phyloP scores from a whole-genome alignment of 2,888 invertebrate genomes.

The Notodonta ziczac region DNA sequence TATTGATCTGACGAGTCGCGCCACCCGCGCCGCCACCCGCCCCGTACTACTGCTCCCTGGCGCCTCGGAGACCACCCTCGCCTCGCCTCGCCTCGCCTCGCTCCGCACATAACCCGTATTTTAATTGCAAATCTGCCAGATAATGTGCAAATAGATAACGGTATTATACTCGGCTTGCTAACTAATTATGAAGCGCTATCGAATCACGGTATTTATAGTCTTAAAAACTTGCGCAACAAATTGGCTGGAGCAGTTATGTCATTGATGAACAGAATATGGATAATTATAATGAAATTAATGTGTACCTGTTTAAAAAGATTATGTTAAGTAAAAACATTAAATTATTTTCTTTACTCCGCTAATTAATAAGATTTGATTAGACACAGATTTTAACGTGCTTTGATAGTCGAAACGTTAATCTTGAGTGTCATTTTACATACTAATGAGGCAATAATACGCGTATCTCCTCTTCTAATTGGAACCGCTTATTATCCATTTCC shows the following conservation, averaged over 20 bases:
- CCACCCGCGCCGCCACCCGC: conserved; percentile 45
- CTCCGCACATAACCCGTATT: conserved; percentile 75
- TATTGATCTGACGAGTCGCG: conserved; percentile 80
- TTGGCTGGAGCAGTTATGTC: conserved; percentile 9
- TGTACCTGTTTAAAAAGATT: neutral
- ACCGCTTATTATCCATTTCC: conserved; percentile 61
- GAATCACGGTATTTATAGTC: conserved; percentile 55
- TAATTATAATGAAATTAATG: neutral
- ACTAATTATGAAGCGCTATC: conserved; percentile 77
- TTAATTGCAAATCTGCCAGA: conserved; percentile 85
- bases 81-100: conserved; percentile 46
- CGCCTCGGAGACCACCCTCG: conserved; percentile 50
- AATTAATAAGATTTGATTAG: conserved; percentile 25
- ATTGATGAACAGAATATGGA: neutral
- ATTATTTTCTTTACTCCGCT: neutral
- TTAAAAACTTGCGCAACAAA: conserved; percentile 37
- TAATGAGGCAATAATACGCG: conserved; percentile 56
- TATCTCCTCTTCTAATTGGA: conserved; percentile 54
- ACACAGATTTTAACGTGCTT: conserved; percentile 31
- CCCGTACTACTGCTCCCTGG: conserved; percentile 44
- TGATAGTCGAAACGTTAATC: conserved; percentile 43
- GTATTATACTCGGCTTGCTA: conserved; percentile 79
- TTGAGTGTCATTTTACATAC: conserved; percentile 53
- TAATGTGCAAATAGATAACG: conserved; percentile 84
- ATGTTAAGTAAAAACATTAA: neutral